These are phyloP conservation scores for Bovichtus variegatus DNA, from an alignment of 2,797 vertebrate genomes.

Conservation along the genomic window DNA sequence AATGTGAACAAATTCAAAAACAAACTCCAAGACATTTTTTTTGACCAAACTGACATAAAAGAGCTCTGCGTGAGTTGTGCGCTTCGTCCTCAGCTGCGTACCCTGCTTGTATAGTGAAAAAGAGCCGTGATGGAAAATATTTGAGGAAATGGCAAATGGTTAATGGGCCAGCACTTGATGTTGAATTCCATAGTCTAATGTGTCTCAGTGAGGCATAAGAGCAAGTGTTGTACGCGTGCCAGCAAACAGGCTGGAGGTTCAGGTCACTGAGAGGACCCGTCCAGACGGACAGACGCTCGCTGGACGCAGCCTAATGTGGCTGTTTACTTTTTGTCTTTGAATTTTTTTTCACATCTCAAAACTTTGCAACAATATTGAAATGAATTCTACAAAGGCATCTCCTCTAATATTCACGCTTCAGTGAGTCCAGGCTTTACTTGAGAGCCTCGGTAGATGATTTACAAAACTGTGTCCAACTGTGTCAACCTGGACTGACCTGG, in stretches of 20 bases:
- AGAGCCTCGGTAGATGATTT: conserved; percentile 48
- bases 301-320: background rate
- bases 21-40: background rate
- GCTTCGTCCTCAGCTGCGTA: conserved; percentile 9
- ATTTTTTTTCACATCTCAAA: conserved; percentile 12
- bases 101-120: conserved; percentile 50
- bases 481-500: conserved; percentile 48
- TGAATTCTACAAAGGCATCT: background rate
- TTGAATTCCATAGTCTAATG: conserved; percentile 85
- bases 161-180: conserved; percentile 83
- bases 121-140: conserved; percentile 79
- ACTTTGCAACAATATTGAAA: background rate
- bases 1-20: conserved; percentile 11
- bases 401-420: conserved; percentile 16
- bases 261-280: conserved; percentile 81
- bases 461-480: conserved; percentile 36
- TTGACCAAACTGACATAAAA: conserved; percentile 1
- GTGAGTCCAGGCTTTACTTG: conserved; percentile 14
- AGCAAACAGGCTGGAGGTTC: conserved; percentile 73
- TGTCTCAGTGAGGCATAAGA: conserved; percentile 82
- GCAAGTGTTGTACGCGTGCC: conserved; percentile 75
- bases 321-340: conserved; percentile 39
- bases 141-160: conserved; percentile 82
- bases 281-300: conserved; percentile 60
- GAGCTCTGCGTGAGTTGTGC: conserved; percentile 6